Evolutionary conservation across 2,888 invertebrate species (phyloP), one percentile per base, ranked within the genome.

Genomic region (Opisthograptis luteolata): DNA sequence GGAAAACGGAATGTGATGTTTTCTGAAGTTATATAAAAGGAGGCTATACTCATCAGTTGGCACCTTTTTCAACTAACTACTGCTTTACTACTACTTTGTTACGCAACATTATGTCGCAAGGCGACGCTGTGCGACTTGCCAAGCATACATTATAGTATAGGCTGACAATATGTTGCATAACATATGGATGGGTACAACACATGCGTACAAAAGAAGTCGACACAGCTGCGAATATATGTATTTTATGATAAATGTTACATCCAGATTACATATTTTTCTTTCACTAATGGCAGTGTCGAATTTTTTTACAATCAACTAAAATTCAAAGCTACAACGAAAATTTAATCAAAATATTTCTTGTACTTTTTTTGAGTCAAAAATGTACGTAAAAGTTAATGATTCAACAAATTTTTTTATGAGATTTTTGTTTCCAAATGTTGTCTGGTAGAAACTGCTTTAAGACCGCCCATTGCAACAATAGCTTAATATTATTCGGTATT

Each of bases 21-120:
- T 37, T 42, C 44, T 9, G 32, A 14, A 35, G 47, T 46, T 25
- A 41, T 42, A 50, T 9, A 37, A 14, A 35, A 22, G 13, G 41
- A 49, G 43, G 43, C 28, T 25, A 3, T 34, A 35, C 50, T 36
- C 44, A 35, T 40, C 35, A 10, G 45, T 51, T 51, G 50, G 44
- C 50, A 51, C 50, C 49, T 28, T 51, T 45, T 40, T n/a, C n/a
- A n/a, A n/a, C n/a, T n/a, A n/a, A n/a, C 50, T 44, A 44, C 30
- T 15, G 14, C n/a, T 15, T 35, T 30, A 36, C 25, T 48, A 28
- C 35, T 30, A 15, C 28, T 35, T 28, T 8, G 12, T 49, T 49
- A 39, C 28, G 36, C 32, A 49, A 49, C 20, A 8, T 3, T 20
- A 43, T 49, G 49, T 43, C 32, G 49, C 43, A 49, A 43, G 37